Evolutionary conservation across 2,888 invertebrate species (phyloP).

Genomic region (Octonoba sinensis): DNA sequence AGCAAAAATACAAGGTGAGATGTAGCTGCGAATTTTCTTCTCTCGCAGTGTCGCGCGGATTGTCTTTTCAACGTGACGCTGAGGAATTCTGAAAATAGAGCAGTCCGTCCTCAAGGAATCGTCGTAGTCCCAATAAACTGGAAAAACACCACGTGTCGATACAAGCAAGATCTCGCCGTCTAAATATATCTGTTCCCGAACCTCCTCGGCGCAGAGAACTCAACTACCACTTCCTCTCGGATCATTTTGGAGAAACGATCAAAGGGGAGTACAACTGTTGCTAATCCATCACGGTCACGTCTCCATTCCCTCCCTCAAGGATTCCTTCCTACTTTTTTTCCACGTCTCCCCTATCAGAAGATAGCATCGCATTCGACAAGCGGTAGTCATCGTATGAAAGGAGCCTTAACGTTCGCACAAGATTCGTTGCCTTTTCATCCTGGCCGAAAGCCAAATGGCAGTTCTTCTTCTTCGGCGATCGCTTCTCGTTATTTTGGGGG

Average conservation of each 20-base stretch:
- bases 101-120: too few species aligned
- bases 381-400: slow-evolving; percentile 40
- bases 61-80: too few species aligned
- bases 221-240: slow-evolving; percentile 15
- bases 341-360: slow-evolving; percentile 39
- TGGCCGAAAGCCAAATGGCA: slow-evolving; percentile 58
- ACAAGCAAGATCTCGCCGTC: slow-evolving; percentile 18
- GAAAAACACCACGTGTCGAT: slow-evolving; percentile 35
- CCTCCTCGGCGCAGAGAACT: slow-evolving; percentile 37
- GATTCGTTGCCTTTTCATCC: slow-evolving; percentile 36
- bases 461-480: slow-evolving; percentile 13
- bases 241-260: slow-evolving; percentile 59
- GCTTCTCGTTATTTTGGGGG: slow-evolving; percentile 48
- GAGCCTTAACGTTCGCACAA: slow-evolving; percentile 24
- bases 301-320: slow-evolving; percentile 8
- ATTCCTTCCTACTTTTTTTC: slow-evolving; percentile 2
- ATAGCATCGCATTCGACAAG: slow-evolving; percentile 58
- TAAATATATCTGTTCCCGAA: slow-evolving; percentile 40
- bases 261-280: slow-evolving; percentile 61
- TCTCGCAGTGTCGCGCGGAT: too few species aligned
- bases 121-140: slow-evolving; percentile 14
- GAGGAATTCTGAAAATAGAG: too few species aligned
- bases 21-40: too few species aligned
- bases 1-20: too few species aligned
- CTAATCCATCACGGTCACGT: slow-evolving; percentile 60